Conservation (phyloP, 2,113 vertebrate species). For the Callorhinus ursinus region DNA sequence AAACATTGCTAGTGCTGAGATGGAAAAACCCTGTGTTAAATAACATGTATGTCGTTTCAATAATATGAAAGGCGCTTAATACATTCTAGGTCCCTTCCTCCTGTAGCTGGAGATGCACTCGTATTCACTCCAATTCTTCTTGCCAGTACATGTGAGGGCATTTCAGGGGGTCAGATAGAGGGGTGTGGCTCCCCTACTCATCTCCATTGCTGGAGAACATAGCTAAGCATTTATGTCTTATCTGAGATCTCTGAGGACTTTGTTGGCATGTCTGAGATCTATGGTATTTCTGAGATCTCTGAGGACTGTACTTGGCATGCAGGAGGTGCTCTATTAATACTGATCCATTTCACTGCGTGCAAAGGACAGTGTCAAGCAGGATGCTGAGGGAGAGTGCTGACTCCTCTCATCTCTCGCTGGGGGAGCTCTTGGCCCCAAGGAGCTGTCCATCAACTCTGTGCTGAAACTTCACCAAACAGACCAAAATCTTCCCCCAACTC, state of each 20-base stretch:
- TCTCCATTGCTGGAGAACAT: background rate
- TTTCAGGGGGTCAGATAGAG: background rate
- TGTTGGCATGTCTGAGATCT: background rate
- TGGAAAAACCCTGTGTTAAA: background rate
- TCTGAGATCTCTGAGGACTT: background rate
- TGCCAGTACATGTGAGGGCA: too few relatives aligned
- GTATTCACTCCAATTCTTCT: background rate
- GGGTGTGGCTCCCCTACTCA: background rate
- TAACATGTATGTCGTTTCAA: too few relatives aligned
- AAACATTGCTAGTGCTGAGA: background rate
- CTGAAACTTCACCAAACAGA: slow-evolving; percentile 18
- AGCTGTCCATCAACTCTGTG: slow-evolving; percentile 30
- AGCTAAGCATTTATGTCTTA: background rate
- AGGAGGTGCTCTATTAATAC: background rate
- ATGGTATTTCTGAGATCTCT: background rate
- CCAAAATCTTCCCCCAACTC: background rate
- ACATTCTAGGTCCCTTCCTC: background rate
- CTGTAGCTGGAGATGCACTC: background rate
- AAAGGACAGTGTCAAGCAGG: background rate
- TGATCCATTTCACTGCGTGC: background rate
- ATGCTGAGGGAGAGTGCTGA: background rate
- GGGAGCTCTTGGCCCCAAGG: fast-evolving
- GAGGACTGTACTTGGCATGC: background rate
- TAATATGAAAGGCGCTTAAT: background rate
- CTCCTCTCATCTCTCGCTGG: fast-evolving